Percentiles rank a stretch among this genome's conserved stretches.
Evolutionary conservation across 1,140 invertebrate genomes (phyloP).

Genomic region (Bombus ignitus): DNA sequence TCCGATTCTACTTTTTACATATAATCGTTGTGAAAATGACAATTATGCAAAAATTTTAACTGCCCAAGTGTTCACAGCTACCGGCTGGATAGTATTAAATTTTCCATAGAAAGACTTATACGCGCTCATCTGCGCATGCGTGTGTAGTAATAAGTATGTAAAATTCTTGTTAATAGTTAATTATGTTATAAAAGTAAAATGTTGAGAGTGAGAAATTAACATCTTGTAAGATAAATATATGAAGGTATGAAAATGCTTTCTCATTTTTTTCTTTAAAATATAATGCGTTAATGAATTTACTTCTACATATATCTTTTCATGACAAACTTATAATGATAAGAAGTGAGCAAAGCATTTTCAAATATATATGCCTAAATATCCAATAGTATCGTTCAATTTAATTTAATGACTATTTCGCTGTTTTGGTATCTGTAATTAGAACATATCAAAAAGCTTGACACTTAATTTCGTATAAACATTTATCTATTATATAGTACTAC

Average conservation of each 20-base stretch:
- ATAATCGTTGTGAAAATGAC: slow-evolving; percentile 54
- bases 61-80: slow-evolving; percentile 80
- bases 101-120: slow-evolving; percentile 58
- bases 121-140: slow-evolving; percentile 25
- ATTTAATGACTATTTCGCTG: neutral
- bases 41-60: slow-evolving; percentile 70
- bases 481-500: neutral
- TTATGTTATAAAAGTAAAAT: slow-evolving; percentile 54
- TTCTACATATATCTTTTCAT: slow-evolving; percentile 31
- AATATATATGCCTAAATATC: neutral
- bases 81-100: slow-evolving; percentile 66
- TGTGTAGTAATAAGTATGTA: slow-evolving; percentile 51
- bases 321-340: neutral
- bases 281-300: neutral
- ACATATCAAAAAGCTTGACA: slow-evolving; percentile 2
- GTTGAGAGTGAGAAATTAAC: slow-evolving; percentile 49
- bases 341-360: slow-evolving; percentile 5
- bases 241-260: slow-evolving; percentile 3
- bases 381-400: neutral
- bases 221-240: slow-evolving; percentile 51
- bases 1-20: slow-evolving; percentile 48
- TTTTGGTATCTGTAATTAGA: neutral
- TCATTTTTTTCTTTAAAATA: slow-evolving; percentile 16
- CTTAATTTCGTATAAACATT: neutral
- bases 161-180: slow-evolving; percentile 60